Evolutionary conservation across 2,113 vertebrate genomes (phyloP).

Genomic region (Platanista minor): DNA sequence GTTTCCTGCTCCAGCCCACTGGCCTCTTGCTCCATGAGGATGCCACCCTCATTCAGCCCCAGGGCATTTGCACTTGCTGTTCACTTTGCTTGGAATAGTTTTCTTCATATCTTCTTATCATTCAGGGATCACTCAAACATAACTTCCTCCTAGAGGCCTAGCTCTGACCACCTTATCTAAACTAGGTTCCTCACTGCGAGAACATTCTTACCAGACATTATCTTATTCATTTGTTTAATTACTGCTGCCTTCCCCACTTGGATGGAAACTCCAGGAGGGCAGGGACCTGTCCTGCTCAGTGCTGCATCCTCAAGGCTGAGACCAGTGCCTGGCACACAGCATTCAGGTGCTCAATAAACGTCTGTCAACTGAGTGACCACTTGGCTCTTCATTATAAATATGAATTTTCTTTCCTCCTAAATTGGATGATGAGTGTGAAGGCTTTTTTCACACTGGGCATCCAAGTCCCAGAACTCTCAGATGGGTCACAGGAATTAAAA

Average conservation of each 20-base stretch:
- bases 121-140: neutral
- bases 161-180: neutral
- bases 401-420: neutral
- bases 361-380: neutral
- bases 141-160: neutral
- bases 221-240: neutral
- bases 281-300: neutral
- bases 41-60: neutral
- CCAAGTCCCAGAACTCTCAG: neutral
- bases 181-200: neutral
- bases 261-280: neutral
- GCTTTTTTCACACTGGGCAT: neutral
- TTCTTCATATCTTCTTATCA: neutral
- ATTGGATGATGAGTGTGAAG: neutral
- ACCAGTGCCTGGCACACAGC: neutral
- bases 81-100: neutral
- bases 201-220: neutral
- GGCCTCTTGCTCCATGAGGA: neutral
- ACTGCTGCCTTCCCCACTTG: neutral
- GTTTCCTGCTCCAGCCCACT: neutral
- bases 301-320: neutral
- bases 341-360: neutral
- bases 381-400: neutral
- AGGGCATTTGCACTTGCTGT: neutral
- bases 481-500: neutral